phyloP scores from a whole-genome alignment of 2,113 vertebrate species.

The Callithrix jacchus region DNA sequence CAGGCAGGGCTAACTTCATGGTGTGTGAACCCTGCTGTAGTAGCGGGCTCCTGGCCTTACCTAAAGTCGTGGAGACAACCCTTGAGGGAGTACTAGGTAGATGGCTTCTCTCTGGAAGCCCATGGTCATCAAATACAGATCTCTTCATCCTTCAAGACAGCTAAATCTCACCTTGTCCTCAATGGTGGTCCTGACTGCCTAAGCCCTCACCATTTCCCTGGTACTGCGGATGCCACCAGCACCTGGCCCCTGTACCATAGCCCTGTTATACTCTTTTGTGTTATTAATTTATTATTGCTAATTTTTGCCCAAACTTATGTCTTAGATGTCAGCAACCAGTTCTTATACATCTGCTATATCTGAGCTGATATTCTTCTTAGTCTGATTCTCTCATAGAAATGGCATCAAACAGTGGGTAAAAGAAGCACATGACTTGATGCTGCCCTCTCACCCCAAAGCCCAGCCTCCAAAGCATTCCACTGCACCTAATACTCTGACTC shows the following conservation, averaged over 20 bases:
- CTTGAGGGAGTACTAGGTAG: neutral
- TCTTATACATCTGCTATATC: neutral
- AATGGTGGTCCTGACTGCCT: neutral
- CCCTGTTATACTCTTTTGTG: neutral
- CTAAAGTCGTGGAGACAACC: neutral
- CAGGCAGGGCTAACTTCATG: neutral
- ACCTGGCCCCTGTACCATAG: neutral
- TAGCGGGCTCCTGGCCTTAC: neutral
- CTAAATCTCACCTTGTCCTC: neutral
- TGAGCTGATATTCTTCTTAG: neutral
- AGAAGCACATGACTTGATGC: neutral
- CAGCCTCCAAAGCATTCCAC: neutral
- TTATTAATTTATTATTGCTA: neutral
- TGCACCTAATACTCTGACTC: neutral
- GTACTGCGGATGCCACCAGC: neutral
- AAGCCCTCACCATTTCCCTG: neutral
- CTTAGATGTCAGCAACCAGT: neutral
- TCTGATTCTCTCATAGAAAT: neutral
- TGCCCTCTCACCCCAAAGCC: rapidly evolving
- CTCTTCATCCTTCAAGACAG: neutral
- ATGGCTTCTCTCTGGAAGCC: neutral
- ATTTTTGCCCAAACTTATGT: neutral
- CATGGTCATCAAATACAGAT: neutral
- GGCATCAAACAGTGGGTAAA: neutral
- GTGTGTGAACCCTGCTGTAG: rapidly evolving